phyloP scores from a whole-genome alignment of 1,140 invertebrate species.

The Cherax quadricarinatus region DNA sequence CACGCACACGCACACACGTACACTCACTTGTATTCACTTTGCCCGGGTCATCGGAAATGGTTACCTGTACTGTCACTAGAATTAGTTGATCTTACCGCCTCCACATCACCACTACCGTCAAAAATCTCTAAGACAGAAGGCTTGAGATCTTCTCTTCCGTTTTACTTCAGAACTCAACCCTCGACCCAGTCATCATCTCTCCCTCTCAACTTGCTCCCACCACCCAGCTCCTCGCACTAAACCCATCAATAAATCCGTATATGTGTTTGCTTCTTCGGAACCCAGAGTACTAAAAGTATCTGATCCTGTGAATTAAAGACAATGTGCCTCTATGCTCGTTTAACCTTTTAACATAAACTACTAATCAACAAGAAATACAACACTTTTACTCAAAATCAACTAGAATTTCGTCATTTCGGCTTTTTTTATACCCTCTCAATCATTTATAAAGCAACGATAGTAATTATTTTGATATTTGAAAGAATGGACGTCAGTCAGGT shows the following conservation, averaged over 20 bases:
- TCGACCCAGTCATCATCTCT: constrained; percentile 51
- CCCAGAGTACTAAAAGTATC: constrained; percentile 29
- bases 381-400: too few relatives aligned
- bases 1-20: constrained; percentile 8
- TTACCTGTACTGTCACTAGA: constrained; percentile 44
- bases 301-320: not conserved
- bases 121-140: not conserved
- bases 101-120: not conserved
- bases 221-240: not conserved
- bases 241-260: not conserved
- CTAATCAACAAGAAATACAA: too few relatives aligned
- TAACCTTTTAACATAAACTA: not conserved
- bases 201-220: constrained; percentile 31
- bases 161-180: constrained; percentile 39
- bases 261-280: not conserved
- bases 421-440: too few relatives aligned
- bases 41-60: constrained; percentile 51
- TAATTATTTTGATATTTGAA: too few relatives aligned
- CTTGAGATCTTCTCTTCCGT: constrained; percentile 26
- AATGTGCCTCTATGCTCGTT: constrained; percentile 28
- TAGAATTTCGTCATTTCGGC: too few relatives aligned
- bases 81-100: not conserved
- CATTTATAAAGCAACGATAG: too few relatives aligned
- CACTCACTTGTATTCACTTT: too few relatives aligned
- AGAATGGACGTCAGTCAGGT: too few relatives aligned